Conservation (phyloP, 1,140 invertebrate genomes). For the Leptopilina boulardi region DNA sequence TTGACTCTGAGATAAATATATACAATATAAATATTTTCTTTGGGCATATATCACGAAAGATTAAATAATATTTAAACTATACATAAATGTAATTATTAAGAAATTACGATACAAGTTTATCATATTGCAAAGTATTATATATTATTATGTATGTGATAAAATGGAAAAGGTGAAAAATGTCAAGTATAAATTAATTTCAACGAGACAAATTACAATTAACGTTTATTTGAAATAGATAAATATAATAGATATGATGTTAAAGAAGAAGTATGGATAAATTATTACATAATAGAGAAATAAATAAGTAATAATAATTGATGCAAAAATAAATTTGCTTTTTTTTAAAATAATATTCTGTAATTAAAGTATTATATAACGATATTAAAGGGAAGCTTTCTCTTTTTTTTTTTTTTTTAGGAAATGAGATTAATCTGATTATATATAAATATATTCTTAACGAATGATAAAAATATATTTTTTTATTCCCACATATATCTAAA, state of each 20-base stretch:
- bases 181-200: neutral
- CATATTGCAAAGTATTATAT: too few species aligned
- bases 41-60: too few species aligned
- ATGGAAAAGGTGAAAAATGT: neutral
- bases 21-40: too few species aligned
- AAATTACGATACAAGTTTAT: too few species aligned
- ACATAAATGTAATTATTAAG: too few species aligned
- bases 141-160: too few species aligned
- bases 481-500: slow-evolving; percentile 36
- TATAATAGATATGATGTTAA: neutral
- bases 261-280: neutral
- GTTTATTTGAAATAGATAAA: neutral
- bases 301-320: too few species aligned
- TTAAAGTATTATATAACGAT: slow-evolving; percentile 16
- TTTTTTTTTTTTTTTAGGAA: slow-evolving; percentile 5
- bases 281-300: neutral
- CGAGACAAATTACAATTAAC: neutral
- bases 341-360: neutral
- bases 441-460: neutral
- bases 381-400: slow-evolving; percentile 38
- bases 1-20: too few species aligned
- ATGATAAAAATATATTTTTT: slow-evolving; percentile 38
- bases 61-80: too few species aligned
- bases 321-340: neutral
- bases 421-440: slow-evolving; percentile 32